Evolutionary conservation across 1,140 invertebrate genomes (phyloP), one percentile per base, ranked within the genome.

Genomic region (Diorhabda elongata): DNA sequence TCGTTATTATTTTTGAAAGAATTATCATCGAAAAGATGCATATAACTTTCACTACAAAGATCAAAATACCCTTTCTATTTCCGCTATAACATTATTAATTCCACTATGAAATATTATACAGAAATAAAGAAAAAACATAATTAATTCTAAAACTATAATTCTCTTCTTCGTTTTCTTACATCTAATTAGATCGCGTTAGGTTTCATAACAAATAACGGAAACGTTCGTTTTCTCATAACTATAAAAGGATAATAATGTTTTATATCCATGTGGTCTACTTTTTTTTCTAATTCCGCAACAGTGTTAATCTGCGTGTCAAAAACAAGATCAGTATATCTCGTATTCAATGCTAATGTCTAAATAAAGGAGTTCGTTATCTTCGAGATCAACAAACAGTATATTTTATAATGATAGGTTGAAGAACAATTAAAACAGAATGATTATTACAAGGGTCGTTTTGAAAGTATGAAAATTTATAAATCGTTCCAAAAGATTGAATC

Each of bases 161-260:
- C 61, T 44, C 8, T 44, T 44, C 44, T 60, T 26, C 26, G 26
- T 2, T 42, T 41, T 60, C 58, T 60, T 42, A 42, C 8, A 7
- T 4, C 61, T 62, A 43, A 62, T 62, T 62, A 62, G 43, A 62
- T 62, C 42, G 58, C 26, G 61, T 62, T 43, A 44, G 42, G 42
- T 62, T 62, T 62, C 61, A 44, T 62, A 62, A 62, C 61, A 62
- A 62, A 62, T 44, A 47, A 44, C 61, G 61, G 61, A 62, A 62
- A 62, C 43, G 61, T 44, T 42, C 43, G 44, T 44, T 44, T 62
- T 62, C 61, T 62, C 61, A 62, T 62, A 62, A 62, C 61, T n/a
- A 62, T 62, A 62, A 62, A 44, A 44, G 42, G 6, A 8, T 52
- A 52, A 52, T 42, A 62, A 62, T 62, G 42, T 44, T 52, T 44